A percentile compares a stretch with the other conserved stretches of the same genome.
These are phyloP conservation scores for Cyclopterus lumpus DNA, from an alignment of 2,797 vertebrate species.

Conservation along the genomic window DNA sequence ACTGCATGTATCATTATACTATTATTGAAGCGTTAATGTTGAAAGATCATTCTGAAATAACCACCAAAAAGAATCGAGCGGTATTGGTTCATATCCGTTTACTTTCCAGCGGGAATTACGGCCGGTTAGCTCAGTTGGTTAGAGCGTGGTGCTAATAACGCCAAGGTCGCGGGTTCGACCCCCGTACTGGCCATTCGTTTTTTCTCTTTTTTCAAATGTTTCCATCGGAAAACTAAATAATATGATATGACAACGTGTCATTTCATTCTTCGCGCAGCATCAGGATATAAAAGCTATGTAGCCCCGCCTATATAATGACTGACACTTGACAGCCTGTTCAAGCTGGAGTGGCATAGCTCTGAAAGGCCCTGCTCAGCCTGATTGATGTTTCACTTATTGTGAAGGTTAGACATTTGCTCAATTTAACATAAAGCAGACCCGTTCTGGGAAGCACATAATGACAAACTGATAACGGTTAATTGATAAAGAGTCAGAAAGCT, in stretches of 20 bases:
- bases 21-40: background rate
- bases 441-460: background rate
- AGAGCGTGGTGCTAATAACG: constrained; percentile 83
- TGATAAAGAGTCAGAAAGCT: background rate
- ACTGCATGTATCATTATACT: background rate
- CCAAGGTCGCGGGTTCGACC: constrained; percentile 75
- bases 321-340: constrained; percentile 25
- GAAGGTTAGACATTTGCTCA: background rate
- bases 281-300: accelerated
- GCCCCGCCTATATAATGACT: background rate
- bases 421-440: background rate
- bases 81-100: background rate
- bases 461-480: background rate
- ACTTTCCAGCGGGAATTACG: accelerated
- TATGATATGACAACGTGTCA: background rate
- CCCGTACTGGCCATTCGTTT: constrained; percentile 39
- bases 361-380: background rate
- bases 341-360: background rate
- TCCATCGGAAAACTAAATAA: background rate
- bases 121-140: constrained; percentile 75
- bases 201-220: background rate
- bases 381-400: background rate
- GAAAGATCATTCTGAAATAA: too few relatives aligned
- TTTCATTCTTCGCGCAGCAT: accelerated
- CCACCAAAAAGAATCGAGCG: too few relatives aligned